Evolutionary conservation across 1,140 invertebrate genomes (phyloP).

Genomic region (Scaptomyza hsui): DNA sequence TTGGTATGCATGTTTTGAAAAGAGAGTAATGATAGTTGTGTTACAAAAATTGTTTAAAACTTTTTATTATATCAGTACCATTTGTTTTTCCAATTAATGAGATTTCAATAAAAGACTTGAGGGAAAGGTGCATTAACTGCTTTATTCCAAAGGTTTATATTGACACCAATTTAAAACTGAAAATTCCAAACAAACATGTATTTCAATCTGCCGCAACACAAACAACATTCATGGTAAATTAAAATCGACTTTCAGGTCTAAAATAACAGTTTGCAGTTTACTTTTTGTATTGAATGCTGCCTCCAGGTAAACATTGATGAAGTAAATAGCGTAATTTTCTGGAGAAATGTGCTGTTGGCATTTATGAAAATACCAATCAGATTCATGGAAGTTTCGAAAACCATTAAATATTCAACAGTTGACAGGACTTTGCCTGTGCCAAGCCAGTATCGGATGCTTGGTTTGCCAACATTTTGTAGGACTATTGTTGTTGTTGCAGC

Average conservation of each 20-base stretch:
- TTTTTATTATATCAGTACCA: background rate
- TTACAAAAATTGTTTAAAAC: background rate
- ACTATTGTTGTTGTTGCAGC: background rate
- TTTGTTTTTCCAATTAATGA: too few species aligned
- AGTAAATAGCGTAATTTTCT: background rate
- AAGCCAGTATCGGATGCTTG: background rate
- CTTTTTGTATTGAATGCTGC: background rate
- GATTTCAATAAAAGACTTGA: too few species aligned
- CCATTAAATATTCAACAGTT: background rate
- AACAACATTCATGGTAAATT: background rate
- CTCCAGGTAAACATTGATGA: background rate
- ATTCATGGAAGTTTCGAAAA: too few species aligned
- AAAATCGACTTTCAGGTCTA: background rate
- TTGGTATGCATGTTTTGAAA: slow-evolving; percentile 20
- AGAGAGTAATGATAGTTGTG: too few species aligned
- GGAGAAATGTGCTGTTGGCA: background rate
- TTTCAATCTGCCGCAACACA: background rate
- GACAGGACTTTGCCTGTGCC: background rate
- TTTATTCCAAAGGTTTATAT: too few species aligned
- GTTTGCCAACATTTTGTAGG: background rate
- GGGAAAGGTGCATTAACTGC: too few species aligned
- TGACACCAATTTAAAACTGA: too few species aligned
- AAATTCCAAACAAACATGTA: too few species aligned
- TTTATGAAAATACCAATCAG: too few species aligned
- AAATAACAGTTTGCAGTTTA: background rate